A percentile compares a stretch with the other conserved stretches of the same genome.
Evolutionary conservation across 92 coral and sea anemone species (phyloP).

Genomic region (Porites evermanni): DNA sequence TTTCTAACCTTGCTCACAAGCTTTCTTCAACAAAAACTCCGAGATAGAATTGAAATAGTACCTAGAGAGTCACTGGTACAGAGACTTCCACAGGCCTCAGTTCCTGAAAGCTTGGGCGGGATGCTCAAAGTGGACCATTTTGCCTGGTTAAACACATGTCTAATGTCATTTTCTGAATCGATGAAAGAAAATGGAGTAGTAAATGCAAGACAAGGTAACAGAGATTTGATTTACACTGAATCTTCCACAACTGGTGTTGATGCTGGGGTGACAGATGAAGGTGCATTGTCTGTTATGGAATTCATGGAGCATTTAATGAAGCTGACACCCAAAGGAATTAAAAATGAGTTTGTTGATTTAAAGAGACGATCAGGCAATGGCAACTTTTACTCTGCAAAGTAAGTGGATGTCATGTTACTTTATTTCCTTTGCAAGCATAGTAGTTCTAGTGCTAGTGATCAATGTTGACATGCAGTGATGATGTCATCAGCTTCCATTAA

Average conservation of each 20-base stretch:
- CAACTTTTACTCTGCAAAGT: conserved; percentile 75
- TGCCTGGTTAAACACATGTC: conserved; percentile 79
- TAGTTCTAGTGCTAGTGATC: no score
- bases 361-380: conserved; percentile 68
- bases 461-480: no score
- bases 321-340: conserved; percentile 75
- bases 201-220: neutral
- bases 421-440: no score
- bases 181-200: conserved; percentile 22
- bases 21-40: conserved; percentile 87
- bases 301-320: conserved; percentile 83
- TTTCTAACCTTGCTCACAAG: conserved; percentile 81
- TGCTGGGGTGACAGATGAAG: conserved; percentile 65
- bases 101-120: conserved; percentile 85
- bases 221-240: neutral
- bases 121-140: conserved; percentile 74
- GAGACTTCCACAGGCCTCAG: conserved; percentile 71
- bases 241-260: conserved; percentile 24
- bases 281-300: conserved; percentile 73
- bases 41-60: conserved; percentile 85
- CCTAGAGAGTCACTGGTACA: conserved; percentile 64
- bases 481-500: no score
- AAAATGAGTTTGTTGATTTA: conserved; percentile 73
- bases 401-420: neutral
- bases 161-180: conserved; percentile 57